Conservation (phyloP, 2,113 vertebrate species). For the Periophthalmus modestus region DNA sequence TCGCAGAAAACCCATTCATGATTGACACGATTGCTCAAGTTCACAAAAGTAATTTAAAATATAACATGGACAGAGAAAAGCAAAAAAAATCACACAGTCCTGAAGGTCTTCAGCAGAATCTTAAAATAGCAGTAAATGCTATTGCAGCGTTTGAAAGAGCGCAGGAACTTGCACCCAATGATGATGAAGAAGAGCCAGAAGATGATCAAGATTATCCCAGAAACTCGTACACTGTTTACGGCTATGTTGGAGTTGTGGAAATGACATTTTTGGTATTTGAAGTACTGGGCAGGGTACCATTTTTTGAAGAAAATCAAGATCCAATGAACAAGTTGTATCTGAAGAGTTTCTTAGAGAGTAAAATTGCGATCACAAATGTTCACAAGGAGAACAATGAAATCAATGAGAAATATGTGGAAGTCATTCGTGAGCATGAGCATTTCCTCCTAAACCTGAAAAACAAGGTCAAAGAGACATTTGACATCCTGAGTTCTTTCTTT, state of each 20-base stretch:
- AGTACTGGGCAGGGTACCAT: conserved; percentile 62
- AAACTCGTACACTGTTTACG: conserved; percentile 75
- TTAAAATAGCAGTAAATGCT: conserved; percentile 70
- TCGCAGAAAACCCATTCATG: conserved; percentile 76
- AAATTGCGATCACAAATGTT: conserved; percentile 27
- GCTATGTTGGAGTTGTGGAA: conserved; percentile 78
- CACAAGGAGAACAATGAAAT: conserved; percentile 23
- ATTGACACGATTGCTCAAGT: conserved; percentile 81
- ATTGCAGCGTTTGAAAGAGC: conserved; percentile 75
- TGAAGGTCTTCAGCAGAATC: conserved; percentile 43
- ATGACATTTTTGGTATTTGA: conserved; percentile 72
- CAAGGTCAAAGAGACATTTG: conserved; percentile 40
- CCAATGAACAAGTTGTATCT: conserved; percentile 41
- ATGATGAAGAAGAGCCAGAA: conserved; percentile 24
- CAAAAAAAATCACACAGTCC: conserved; percentile 45
- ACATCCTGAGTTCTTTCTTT: conserved; percentile 30
- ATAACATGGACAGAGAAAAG: conserved; percentile 32
- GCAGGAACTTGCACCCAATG: conserved; percentile 67
- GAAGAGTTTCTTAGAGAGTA: conserved; percentile 65
- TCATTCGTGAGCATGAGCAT: conserved; percentile 45
- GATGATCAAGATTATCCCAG: conserved; percentile 53
- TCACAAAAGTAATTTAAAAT: conserved; percentile 76
- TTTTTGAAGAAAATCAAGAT: conserved; percentile 61
- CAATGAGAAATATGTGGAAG: conserved; percentile 36
- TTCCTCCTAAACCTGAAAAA: conserved; percentile 67